Conservation (phyloP, 2,797 vertebrate genomes). For the Hydrolagus colliei region DNA sequence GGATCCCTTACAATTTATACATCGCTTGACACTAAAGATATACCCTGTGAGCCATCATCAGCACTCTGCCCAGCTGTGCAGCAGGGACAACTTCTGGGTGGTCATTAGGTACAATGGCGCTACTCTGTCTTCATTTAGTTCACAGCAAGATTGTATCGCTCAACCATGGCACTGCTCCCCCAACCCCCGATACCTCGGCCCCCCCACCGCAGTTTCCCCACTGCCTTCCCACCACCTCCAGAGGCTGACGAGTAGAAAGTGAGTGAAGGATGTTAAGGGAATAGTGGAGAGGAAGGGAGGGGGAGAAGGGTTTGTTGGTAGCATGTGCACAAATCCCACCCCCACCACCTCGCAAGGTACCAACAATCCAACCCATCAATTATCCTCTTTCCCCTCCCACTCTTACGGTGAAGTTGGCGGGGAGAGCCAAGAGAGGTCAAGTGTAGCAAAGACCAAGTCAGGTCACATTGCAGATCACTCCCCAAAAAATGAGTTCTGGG, state of each 20-base stretch:
- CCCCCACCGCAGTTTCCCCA: not conserved
- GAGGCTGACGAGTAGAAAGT: constrained; percentile 13
- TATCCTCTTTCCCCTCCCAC: constrained; percentile 7
- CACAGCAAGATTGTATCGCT: not conserved
- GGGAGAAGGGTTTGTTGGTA: not conserved
- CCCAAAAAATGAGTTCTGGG: not conserved
- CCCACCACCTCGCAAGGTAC: not conserved
- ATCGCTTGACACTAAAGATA: no score
- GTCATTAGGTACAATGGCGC: not conserved
- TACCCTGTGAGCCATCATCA: not conserved
- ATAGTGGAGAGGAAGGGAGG: not conserved
- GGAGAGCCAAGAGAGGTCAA: constrained; percentile 5
- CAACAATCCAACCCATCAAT: constrained; percentile 9
- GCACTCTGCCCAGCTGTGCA: not conserved
- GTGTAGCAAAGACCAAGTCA: constrained; percentile 1
- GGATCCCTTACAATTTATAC: no score
- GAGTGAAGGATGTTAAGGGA: constrained; percentile 1
- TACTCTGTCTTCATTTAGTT: not conserved
- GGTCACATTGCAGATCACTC: no score
- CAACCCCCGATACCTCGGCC: no score
- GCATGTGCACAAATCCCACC: not conserved
- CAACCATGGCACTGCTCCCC: no score
- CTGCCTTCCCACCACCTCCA: not conserved
- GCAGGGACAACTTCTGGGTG: not conserved
- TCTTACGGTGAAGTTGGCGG: not conserved